phyloP scores from a whole-genome alignment of 2,797 vertebrate species.

The Sphenodon punctatus region DNA sequence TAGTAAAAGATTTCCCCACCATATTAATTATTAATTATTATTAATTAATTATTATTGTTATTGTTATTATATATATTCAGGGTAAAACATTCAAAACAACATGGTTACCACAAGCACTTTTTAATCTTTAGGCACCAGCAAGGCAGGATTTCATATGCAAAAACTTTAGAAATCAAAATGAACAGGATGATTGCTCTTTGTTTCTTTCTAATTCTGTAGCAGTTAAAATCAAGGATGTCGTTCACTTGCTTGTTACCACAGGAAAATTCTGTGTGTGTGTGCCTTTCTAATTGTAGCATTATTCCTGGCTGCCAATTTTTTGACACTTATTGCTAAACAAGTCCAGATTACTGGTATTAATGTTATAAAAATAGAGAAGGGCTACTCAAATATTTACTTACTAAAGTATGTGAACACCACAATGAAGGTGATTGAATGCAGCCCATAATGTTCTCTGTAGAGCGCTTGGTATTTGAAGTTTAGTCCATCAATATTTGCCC shows the following conservation, averaged over 20 bases:
- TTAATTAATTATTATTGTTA: no score
- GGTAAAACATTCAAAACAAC: conserved; percentile 26
- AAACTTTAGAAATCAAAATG: conserved; percentile 9
- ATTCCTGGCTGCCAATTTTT: neutral
- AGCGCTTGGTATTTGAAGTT: neutral
- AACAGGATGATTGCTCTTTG: neutral
- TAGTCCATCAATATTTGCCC: neutral
- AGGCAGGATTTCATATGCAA: conserved; percentile 4
- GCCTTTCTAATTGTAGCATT: neutral
- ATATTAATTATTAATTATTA: no score
- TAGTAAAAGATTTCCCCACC: no score
- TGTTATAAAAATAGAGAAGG: neutral
- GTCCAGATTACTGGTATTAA: neutral
- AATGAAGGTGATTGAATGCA: neutral
- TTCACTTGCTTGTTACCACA: neutral
- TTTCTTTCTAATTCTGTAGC: conserved; percentile 2
- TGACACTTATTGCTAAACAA: neutral
- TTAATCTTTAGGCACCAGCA: neutral
- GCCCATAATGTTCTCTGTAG: neutral
- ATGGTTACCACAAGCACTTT: neutral
- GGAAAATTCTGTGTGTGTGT: neutral
- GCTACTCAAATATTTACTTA: neutral
- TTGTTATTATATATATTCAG: no score
- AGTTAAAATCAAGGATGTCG: neutral
- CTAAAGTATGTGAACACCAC: neutral